A percentile compares a stretch with the other conserved stretches of the same genome.
Evolutionary conservation across 2,113 vertebrate genomes (phyloP).

Genomic region (Centropus unirufus): DNA sequence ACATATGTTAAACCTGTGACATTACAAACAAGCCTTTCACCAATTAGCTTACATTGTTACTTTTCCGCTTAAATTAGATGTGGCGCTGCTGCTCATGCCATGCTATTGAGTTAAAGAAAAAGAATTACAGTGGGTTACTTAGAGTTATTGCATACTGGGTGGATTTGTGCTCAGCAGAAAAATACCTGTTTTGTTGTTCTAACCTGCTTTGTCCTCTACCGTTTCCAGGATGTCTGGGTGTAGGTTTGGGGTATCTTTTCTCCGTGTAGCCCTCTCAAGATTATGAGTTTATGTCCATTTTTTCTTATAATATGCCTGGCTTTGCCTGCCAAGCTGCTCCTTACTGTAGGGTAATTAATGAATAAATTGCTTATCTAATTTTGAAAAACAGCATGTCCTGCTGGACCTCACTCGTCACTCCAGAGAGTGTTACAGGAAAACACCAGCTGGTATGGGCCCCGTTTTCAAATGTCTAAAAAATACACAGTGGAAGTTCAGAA

Average conservation of each 20-base stretch:
- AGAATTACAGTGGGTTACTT: background rate
- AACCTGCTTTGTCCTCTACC: background rate
- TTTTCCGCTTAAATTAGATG: background rate
- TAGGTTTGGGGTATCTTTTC: background rate
- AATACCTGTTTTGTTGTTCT: background rate
- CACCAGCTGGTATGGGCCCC: rapidly evolving
- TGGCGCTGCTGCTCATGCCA: background rate
- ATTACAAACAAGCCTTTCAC: background rate
- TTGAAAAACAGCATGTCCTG: background rate
- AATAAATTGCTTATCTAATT: background rate
- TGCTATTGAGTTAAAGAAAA: background rate
- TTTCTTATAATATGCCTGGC: background rate
- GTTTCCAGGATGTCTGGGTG: background rate
- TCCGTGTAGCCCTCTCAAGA: background rate
- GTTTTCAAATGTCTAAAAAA: background rate
- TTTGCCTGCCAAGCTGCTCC: background rate
- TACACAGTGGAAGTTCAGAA: background rate
- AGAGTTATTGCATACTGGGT: background rate
- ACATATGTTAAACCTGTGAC: background rate
- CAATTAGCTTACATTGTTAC: background rate
- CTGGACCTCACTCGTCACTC: background rate
- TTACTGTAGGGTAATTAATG: too few relatives aligned
- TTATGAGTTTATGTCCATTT: background rate
- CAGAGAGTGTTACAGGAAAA: background rate
- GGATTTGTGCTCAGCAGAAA: background rate